Conservation (phyloP, 2,888 invertebrate genomes). For the Nomada ruficornis region DNA sequence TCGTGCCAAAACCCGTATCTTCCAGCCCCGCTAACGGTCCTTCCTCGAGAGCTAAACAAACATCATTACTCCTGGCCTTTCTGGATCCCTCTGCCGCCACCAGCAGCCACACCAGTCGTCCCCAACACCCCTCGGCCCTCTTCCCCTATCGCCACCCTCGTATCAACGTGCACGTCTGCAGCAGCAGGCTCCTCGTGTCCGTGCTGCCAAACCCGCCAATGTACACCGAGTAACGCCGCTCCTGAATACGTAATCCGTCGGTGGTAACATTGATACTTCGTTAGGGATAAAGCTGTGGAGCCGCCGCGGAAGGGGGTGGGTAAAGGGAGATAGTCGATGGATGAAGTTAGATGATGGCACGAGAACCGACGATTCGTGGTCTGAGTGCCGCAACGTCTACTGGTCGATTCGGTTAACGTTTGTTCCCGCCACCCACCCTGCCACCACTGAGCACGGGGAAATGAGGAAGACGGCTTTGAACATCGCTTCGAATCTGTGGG, state of each 20-base stretch:
- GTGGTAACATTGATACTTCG: constrained; percentile 75
- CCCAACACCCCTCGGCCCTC: constrained; percentile 1
- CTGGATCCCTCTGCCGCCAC: constrained; percentile 55
- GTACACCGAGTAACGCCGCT: constrained; percentile 71
- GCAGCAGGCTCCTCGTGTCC: constrained; percentile 46
- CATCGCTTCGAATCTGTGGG: constrained; percentile 13
- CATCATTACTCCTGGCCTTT: constrained; percentile 79
- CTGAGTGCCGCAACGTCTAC: constrained; percentile 47
- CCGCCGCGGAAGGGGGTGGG: neutral
- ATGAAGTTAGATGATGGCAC: constrained; percentile 46
- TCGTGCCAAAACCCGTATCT: constrained; percentile 76
- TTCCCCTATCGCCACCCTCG: constrained; percentile 1
- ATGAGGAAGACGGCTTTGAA: neutral
- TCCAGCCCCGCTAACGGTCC: constrained; percentile 69
- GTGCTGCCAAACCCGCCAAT: constrained; percentile 63
- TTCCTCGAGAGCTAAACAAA: constrained; percentile 80
- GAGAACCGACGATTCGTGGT: constrained; percentile 56
- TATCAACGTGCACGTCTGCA: constrained; percentile 54
- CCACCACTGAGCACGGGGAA: neutral
- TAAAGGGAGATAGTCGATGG: constrained; percentile 36
- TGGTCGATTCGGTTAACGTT: constrained; percentile 65
- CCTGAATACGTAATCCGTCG: constrained; percentile 75
- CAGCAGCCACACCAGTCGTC: constrained; percentile 27
- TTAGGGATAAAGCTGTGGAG: constrained; percentile 58
- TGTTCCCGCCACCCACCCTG: constrained; percentile 45